Conservation (phyloP, 2,797 vertebrate species). For the Toxotes lorentzi region DNA sequence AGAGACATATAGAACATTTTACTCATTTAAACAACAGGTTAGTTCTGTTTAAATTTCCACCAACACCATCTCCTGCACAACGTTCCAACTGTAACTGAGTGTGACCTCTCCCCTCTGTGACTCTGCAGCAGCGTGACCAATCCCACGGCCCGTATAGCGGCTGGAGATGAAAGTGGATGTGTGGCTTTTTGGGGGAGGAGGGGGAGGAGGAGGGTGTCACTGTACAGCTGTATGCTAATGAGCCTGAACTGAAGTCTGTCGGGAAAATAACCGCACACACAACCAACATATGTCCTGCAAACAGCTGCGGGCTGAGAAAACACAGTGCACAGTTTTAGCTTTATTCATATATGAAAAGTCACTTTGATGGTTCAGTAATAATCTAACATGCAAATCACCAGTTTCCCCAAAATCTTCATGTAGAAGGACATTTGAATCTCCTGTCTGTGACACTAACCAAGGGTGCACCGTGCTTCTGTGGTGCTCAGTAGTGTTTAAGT, state of each 20-base stretch:
- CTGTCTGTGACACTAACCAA: no score
- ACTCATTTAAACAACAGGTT: no score
- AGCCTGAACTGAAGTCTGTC: slow-evolving; percentile 84
- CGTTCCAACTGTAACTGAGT: slow-evolving; percentile 60
- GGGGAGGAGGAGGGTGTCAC: slow-evolving; percentile 37
- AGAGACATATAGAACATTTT: no score
- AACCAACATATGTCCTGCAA: slow-evolving; percentile 64
- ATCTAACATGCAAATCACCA: no score
- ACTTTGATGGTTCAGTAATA: no score
- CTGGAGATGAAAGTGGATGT: slow-evolving; percentile 69
- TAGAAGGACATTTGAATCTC: no score
- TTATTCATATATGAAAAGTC: no score
- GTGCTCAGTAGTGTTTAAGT: no score
- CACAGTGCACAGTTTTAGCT: slow-evolving; percentile 12
- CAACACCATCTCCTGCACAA: slow-evolving; percentile 1
- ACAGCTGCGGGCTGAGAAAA: slow-evolving; percentile 19
- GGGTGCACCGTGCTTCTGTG: background rate
- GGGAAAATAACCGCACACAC: slow-evolving; percentile 82
- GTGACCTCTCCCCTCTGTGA: slow-evolving; percentile 39
- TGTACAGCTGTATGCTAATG: slow-evolving; percentile 95
- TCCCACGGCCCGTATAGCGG: slow-evolving; percentile 48
- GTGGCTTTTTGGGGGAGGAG: slow-evolving; percentile 49
- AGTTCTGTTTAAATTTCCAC: no score
- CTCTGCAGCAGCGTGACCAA: slow-evolving; percentile 71
- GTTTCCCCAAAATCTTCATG: background rate